These are phyloP conservation scores for Rotaria macrura DNA, from an alignment of 2,888 invertebrate species.

Conservation along the genomic window DNA sequence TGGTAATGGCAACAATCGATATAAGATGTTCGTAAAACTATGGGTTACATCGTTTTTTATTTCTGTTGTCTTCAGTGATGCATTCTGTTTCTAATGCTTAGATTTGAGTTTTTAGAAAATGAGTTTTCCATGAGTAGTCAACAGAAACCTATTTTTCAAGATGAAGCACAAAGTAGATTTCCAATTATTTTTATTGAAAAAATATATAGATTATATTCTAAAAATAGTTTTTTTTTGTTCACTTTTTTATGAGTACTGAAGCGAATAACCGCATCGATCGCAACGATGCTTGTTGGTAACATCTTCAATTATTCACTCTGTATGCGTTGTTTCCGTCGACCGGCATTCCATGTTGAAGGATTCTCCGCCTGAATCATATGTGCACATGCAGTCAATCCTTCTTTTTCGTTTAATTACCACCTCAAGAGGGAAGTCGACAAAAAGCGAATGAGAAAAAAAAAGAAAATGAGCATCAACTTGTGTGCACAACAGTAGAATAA, in stretches of 20 bases:
- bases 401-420: neutral
- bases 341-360: constrained; percentile 1
- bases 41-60: too few relatives aligned
- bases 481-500: neutral
- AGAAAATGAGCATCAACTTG: constrained; percentile 12
- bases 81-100: too few relatives aligned
- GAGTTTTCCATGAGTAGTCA: neutral
- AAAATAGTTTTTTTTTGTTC: neutral
- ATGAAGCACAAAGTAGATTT: neutral
- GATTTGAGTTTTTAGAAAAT: neutral
- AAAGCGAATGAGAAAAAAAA: neutral
- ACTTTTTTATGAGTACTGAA: neutral
- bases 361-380: neutral
- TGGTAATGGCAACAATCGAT: too few relatives aligned
- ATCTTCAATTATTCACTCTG: neutral
- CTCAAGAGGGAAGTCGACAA: constrained; percentile 2
- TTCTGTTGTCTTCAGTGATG: too few relatives aligned
- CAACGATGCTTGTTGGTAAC: neutral
- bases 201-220: neutral
- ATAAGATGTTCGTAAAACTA: too few relatives aligned
- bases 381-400: neutral
- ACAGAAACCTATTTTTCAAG: neutral
- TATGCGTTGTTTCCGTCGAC: neutral
- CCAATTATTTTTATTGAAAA: neutral
- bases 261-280: neutral